phyloP scores from a whole-genome alignment of 2,113 vertebrate species.

The Etheostoma spectabile region DNA sequence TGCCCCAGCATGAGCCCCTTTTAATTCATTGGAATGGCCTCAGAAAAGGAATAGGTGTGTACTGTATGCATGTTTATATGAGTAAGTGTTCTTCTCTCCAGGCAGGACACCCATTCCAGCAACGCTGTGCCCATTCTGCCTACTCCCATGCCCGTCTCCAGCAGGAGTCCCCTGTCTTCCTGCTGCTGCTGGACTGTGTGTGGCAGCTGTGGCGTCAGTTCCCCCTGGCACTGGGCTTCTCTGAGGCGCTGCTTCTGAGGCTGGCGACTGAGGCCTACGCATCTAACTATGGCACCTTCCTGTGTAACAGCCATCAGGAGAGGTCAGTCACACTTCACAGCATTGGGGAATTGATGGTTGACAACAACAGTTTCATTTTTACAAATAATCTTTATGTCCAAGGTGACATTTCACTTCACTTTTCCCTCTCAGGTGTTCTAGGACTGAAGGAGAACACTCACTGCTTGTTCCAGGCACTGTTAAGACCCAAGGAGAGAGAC shows the following conservation, averaged over 20 bases:
- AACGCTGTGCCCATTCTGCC: slow-evolving; percentile 86
- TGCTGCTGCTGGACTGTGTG: slow-evolving; percentile 91
- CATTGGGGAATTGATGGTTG: neutral
- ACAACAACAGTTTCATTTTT: neutral
- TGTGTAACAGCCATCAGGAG: slow-evolving; percentile 89
- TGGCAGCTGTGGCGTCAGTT: slow-evolving; percentile 92
- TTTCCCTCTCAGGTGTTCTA: slow-evolving; percentile 76
- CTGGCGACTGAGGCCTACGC: slow-evolving; percentile 87
- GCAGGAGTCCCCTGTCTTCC: slow-evolving; percentile 88
- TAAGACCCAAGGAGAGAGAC: slow-evolving; percentile 71
- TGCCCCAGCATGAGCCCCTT: neutral
- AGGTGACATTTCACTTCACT: neutral
- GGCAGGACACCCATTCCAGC: slow-evolving; percentile 90
- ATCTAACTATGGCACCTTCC: slow-evolving; percentile 90
- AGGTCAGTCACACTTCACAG: slow-evolving; percentile 70
- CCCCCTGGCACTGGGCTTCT: slow-evolving; percentile 87
- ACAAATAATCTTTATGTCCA: neutral
- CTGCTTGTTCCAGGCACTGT: slow-evolving; percentile 88
- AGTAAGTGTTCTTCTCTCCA: slow-evolving; percentile 51
- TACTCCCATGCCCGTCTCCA: slow-evolving; percentile 85
- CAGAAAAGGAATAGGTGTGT: neutral
- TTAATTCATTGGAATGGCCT: neutral
- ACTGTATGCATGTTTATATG: neutral
- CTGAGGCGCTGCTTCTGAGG: slow-evolving; percentile 86
- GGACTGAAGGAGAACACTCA: slow-evolving; percentile 86